These are phyloP conservation scores for Caenorhabditis virilis DNA, from an alignment of 2,888 invertebrate species.

Conservation along the genomic window DNA sequence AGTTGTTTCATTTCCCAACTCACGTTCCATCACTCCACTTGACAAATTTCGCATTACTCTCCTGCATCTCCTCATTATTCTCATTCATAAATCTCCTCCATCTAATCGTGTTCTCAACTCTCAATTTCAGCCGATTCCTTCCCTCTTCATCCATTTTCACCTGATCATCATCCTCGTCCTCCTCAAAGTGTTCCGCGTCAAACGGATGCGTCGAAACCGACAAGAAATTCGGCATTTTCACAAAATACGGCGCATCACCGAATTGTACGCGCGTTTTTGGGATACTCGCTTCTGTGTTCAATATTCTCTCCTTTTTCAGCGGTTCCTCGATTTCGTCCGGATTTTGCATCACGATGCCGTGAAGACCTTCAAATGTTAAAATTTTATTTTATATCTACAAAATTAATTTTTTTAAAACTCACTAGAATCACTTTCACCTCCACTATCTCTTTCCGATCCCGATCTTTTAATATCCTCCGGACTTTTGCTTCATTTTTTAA, in stretches of 20 bases:
- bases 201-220: slow-evolving; percentile 96
- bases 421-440: background rate
- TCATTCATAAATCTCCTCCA: slow-evolving; percentile 76
- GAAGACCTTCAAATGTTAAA: slow-evolving; percentile 20
- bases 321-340: slow-evolving; percentile 43
- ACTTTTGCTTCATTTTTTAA: no score
- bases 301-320: slow-evolving; percentile 12
- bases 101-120: slow-evolving; percentile 91
- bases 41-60: slow-evolving; percentile 92
- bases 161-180: slow-evolving; percentile 98
- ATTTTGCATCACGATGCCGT: slow-evolving; percentile 41
- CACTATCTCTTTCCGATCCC: background rate
- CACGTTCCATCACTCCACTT: slow-evolving; percentile 90
- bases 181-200: slow-evolving; percentile 85
- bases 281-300: slow-evolving; percentile 12
- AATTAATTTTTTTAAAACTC: background rate
- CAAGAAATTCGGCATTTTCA: slow-evolving; percentile 86
- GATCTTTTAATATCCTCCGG: no score
- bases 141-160: slow-evolving; percentile 94
- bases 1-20: slow-evolving; percentile 92
- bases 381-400: background rate
- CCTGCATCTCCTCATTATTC: slow-evolving; percentile 78
- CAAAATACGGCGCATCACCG: slow-evolving; percentile 22
- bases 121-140: slow-evolving; percentile 77
- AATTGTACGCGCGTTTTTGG: slow-evolving; percentile 12